phyloP scores from a whole-genome alignment of 2,797 vertebrate species.

The Oryzias sinensis region DNA sequence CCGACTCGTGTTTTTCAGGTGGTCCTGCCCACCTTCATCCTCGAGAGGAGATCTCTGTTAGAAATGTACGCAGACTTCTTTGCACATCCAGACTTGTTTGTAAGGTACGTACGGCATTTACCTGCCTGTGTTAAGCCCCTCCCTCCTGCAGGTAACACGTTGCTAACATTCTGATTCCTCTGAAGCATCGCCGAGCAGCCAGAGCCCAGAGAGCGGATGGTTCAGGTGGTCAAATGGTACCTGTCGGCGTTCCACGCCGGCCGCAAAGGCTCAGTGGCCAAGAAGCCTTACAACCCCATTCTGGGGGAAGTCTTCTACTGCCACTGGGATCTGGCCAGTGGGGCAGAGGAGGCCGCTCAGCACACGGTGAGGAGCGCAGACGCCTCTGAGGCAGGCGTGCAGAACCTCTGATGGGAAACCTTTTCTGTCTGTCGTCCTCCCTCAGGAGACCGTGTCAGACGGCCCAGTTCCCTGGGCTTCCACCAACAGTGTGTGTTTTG shows the following conservation, averaged over 20 bases:
- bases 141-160: neutral
- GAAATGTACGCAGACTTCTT: conserved; percentile 99
- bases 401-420: too few relatives aligned
- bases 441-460: conserved; percentile 88
- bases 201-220: conserved; percentile 93
- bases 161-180: conserved; percentile 2
- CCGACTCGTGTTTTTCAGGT: conserved; percentile 76
- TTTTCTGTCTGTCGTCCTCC: neutral
- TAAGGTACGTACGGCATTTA: conserved; percentile 78
- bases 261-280: conserved; percentile 97
- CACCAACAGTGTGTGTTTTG: conserved; percentile 89
- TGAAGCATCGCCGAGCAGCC: conserved; percentile 91
- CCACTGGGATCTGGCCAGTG: conserved; percentile 90
- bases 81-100: conserved; percentile 97
- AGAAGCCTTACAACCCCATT: conserved; percentile 98
- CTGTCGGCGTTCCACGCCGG: conserved; percentile 98
- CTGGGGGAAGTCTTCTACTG: conserved; percentile 97
- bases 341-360: conserved; percentile 82
- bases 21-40: conserved; percentile 96
- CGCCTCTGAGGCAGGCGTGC: neutral
- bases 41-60: conserved; percentile 94
- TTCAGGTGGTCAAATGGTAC: conserved; percentile 97
- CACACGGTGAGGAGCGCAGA: conserved; percentile 52
- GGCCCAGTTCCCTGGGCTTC: conserved; percentile 92
- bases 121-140: too few relatives aligned